Conservation (phyloP, 1,140 invertebrate species). For the Euura saliciscinereae region DNA sequence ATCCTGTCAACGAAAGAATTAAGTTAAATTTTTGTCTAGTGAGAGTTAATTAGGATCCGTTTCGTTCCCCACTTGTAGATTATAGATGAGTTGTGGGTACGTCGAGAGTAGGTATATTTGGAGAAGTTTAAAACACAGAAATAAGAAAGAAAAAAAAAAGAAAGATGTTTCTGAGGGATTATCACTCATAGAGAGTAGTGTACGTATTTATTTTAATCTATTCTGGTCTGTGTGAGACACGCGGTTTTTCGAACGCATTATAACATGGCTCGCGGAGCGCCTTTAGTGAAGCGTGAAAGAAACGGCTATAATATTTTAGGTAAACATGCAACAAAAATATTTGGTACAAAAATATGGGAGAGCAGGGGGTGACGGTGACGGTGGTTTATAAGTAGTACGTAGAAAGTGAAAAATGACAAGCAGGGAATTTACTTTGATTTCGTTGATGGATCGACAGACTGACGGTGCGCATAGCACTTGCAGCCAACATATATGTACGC, state of each 20-base stretch:
- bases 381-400: neutral
- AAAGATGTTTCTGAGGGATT: neutral
- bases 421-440: neutral
- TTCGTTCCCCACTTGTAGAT: neutral
- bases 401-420: constrained; percentile 2
- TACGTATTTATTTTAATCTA: constrained; percentile 43
- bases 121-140: neutral
- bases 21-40: too few species aligned
- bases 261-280: neutral
- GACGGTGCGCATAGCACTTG: too few species aligned
- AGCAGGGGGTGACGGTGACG: too few species aligned
- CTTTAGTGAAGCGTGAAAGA: constrained; percentile 6
- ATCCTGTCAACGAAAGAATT: too few species aligned
- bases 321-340: neutral
- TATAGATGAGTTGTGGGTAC: neutral
- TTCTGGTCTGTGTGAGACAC: constrained; percentile 27
- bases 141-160: neutral
- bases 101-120: neutral
- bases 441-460: neutral
- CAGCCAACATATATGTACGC: too few species aligned
- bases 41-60: neutral
- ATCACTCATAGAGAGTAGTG: neutral
- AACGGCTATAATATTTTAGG: neutral
- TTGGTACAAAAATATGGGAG: too few species aligned
- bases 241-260: neutral